Evolutionary conservation across 2,888 invertebrate species (phyloP).

Genomic region (Dugesia japonica): DNA sequence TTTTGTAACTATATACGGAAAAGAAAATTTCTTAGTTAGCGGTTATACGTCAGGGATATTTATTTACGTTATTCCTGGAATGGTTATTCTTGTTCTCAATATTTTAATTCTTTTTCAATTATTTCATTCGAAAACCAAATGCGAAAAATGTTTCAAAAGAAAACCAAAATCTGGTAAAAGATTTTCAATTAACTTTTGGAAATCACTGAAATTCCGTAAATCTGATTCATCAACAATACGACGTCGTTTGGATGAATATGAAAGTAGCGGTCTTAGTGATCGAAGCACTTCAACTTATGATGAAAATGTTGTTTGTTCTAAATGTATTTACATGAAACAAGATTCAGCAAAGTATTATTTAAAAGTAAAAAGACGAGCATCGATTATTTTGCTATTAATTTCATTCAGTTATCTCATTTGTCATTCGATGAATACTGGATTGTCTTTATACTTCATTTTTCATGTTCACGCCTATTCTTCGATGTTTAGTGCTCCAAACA

Average conservation of each 20-base stretch:
- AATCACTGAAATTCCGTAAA: background rate
- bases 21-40: background rate
- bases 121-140: background rate
- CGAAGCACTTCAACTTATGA: background rate
- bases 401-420: slow-evolving; percentile 13
- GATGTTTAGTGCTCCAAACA: background rate
- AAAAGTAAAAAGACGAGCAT: background rate
- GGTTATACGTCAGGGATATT: slow-evolving; percentile 34
- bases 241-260: background rate
- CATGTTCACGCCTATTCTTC: background rate
- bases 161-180: background rate
- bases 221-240: background rate
- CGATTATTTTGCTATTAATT: background rate
- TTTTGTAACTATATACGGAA: background rate
- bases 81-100: slow-evolving; percentile 40
- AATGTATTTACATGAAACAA: background rate
- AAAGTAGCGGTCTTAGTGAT: background rate
- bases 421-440: background rate
- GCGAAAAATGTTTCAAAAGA: background rate
- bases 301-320: background rate
- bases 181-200: background rate
- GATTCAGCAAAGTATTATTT: background rate
- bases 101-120: slow-evolving; percentile 37
- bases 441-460: background rate
- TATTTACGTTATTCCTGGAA: slow-evolving; percentile 40